phyloP scores from a whole-genome alignment of 2,888 invertebrate genomes.

The Lithophane socia region DNA sequence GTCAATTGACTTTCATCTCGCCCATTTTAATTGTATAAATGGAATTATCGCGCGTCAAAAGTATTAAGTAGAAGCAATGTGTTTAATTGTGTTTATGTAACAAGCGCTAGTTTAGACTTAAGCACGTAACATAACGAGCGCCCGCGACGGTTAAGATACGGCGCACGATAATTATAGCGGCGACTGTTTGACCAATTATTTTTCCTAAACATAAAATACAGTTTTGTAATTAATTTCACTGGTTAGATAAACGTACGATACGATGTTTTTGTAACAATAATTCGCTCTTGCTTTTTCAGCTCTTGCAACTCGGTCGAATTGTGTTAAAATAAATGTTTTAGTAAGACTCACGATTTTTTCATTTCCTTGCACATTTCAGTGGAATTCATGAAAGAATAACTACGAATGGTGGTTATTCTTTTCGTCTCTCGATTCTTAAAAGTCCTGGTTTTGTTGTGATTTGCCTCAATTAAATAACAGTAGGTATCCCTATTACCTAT shows the following conservation, averaged over 20 bases:
- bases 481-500: no score
- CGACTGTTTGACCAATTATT: constrained; percentile 4
- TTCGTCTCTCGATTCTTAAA: background rate
- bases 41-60: constrained; percentile 28
- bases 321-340: background rate
- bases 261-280: background rate
- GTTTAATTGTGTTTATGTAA: constrained; percentile 56
- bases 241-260: background rate
- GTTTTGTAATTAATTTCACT: background rate
- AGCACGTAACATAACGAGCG: constrained; percentile 22
- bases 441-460: background rate
- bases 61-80: constrained; percentile 23
- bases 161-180: constrained; percentile 17
- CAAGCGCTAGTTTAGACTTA: constrained; percentile 31
- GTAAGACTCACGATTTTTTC: background rate
- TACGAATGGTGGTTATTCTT: background rate
- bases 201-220: background rate
- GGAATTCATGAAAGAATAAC: background rate
- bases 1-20: constrained; percentile 37
- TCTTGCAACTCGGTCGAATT: background rate
- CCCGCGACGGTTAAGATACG: constrained; percentile 13
- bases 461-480: background rate
- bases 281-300: background rate
- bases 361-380: background rate
- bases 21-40: constrained; percentile 28